Evolutionary conservation across 2,888 invertebrate genomes (phyloP), one percentile per base, ranked within the genome.

Genomic region (Pharmacophagus antenor): DNA sequence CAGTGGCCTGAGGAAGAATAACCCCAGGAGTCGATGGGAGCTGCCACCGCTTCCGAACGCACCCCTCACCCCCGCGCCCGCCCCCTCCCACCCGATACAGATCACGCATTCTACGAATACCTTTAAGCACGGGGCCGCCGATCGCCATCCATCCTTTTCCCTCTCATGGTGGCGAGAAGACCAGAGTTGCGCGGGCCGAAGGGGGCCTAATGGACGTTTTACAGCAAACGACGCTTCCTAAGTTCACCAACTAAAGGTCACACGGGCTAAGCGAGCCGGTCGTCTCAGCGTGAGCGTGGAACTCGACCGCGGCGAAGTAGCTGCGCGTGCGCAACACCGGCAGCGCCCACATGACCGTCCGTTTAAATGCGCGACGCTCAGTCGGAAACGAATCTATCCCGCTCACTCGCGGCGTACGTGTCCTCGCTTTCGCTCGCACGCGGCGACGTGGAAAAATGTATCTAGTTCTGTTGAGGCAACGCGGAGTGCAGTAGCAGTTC

Each of bases 1-100:
- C 89, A 89, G 91, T 91, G 91, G 91, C 89, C 90, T 86, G 88
- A 88, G 88, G 90, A 90, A 91, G 91, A 91, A 91, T 91, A 91
- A 91, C 90, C 88, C 88, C 91, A 87, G 91, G 89, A 91, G 91
- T 91, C 90, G 86, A 81, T 86, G 86, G 90, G 89, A 89, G 90
- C 88, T 88, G 88, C 90, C 90, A 88, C 88, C 89, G 88, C 88
- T 88, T 88, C 88, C 90, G 90, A 87, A 82, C 77, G 83, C 77
- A 70, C 83, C 89, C 85, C 87, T 79, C 90, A 71, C 84, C 84
- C n/a, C 85, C 85, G 74, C 86, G 65, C 81, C 76, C 68, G 77
- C 78, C 70, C 77, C 82, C 82, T 62, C 69, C 67, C 71, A 84
- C 86, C 82, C 88, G 89, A 90, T 88, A 89, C 89, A 89, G 89